Conservation (phyloP, 2,113 vertebrate genomes). For the Callaeas wilsoni region DNA sequence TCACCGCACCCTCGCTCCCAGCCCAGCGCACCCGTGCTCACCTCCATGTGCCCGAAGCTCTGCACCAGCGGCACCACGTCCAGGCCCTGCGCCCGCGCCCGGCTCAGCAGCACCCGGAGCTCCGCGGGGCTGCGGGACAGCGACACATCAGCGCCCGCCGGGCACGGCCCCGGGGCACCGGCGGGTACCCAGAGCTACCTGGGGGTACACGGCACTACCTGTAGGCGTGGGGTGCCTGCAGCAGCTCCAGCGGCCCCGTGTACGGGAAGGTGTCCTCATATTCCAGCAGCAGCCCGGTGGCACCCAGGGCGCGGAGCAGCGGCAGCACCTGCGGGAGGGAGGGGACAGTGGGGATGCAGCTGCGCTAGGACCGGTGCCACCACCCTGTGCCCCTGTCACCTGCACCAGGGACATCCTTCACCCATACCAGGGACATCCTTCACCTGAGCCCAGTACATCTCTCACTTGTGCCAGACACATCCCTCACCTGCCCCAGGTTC, state of each 20-base stretch:
- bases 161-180: neutral
- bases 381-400: neutral
- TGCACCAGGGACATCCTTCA: too few species aligned
- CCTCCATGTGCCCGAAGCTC: constrained; percentile 97
- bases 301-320: constrained; percentile 82
- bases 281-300: constrained; percentile 86
- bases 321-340: constrained; percentile 78
- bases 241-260: constrained; percentile 75
- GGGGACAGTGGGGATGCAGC: neutral
- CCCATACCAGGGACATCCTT: accelerated
- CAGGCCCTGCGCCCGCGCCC: constrained; percentile 74
- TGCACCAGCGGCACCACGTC: constrained; percentile 92
- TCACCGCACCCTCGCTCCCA: neutral
- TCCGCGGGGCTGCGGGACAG: constrained; percentile 75
- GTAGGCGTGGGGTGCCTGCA: constrained; percentile 82
- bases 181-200: neutral
- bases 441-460: accelerated
- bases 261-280: constrained; percentile 97
- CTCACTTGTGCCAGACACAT: accelerated
- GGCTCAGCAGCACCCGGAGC: constrained; percentile 75
- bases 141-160: neutral
- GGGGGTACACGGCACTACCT: constrained; percentile 65
- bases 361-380: too few species aligned
- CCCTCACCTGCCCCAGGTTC: accelerated
- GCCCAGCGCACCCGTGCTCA: constrained; percentile 42